phyloP scores from a whole-genome alignment of 2,113 vertebrate species.

The Ondatra zibethicus region DNA sequence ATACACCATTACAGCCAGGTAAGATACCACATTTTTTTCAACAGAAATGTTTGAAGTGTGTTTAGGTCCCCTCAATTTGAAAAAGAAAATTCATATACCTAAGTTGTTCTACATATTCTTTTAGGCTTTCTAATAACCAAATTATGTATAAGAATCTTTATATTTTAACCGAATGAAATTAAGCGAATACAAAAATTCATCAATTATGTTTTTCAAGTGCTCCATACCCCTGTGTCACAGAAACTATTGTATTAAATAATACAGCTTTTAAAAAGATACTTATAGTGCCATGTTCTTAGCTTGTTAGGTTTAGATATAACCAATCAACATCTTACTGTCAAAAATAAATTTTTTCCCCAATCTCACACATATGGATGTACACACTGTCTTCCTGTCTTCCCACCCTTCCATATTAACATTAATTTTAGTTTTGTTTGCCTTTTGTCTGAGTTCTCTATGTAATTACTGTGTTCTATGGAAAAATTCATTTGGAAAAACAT shows the following conservation, averaged over 20 bases:
- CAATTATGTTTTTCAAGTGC: neutral
- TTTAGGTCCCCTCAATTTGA: slow-evolving; percentile 32
- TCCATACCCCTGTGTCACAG: no score
- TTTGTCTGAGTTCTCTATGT: neutral
- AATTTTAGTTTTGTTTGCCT: neutral
- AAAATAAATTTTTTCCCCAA: neutral
- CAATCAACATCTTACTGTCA: neutral
- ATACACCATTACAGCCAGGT: no score
- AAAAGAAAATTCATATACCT: neutral
- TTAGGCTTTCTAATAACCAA: slow-evolving; percentile 17
- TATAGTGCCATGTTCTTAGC: slow-evolving; percentile 10
- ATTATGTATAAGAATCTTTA: neutral
- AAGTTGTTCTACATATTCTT: neutral
- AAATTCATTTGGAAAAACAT: neutral
- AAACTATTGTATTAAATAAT: no score
- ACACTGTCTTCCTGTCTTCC: neutral
- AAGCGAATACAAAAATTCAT: neutral
- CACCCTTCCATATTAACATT: neutral
- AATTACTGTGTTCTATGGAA: neutral
- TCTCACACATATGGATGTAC: neutral
- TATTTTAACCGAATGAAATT: slow-evolving; percentile 42
- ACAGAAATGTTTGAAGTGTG: neutral
- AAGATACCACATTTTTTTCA: neutral
- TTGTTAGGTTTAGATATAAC: neutral
- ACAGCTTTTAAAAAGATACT: neutral